Percentiles rank a stretch among this genome's conserved stretches.
Conservation (phyloP, 1,140 invertebrate genomes). For the Neodiprion lecontei region DNA sequence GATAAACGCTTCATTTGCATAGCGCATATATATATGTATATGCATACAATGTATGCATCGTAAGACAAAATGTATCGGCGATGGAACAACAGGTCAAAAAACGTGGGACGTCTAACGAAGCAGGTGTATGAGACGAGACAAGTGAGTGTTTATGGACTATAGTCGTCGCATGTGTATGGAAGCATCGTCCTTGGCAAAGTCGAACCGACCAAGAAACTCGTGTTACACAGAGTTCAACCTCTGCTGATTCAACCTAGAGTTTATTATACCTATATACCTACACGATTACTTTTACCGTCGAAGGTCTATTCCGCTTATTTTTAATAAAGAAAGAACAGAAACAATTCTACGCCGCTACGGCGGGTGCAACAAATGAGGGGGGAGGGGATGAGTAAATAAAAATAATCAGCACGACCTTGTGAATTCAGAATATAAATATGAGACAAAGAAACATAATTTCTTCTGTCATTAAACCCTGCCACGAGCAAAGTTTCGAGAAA, state of each 20-base stretch:
- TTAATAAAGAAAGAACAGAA: too few relatives aligned
- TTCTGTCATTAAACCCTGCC: too few relatives aligned
- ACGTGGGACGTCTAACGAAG: not conserved
- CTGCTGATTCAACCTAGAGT: not conserved
- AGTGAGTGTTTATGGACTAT: not conserved
- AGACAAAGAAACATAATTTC: too few relatives aligned
- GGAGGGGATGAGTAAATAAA: too few relatives aligned
- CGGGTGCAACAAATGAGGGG: too few relatives aligned
- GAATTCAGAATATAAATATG: too few relatives aligned
- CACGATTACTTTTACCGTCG: too few relatives aligned
- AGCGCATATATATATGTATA: not conserved
- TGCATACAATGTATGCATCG: not conserved
- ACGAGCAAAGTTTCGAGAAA: too few relatives aligned
- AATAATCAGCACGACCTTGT: too few relatives aligned
- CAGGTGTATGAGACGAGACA: not conserved
- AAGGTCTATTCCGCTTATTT: too few relatives aligned
- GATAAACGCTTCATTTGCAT: too few relatives aligned
- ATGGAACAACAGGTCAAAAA: slow-evolving; percentile 1
- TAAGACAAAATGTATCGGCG: not conserved
- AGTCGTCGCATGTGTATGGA: not conserved
- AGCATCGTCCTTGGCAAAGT: slow-evolving; percentile 10
- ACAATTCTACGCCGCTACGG: too few relatives aligned
- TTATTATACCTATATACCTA: not conserved
- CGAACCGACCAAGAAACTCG: slow-evolving; percentile 7
- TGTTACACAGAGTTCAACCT: not conserved